Conservation (phyloP, 2,888 invertebrate genomes). For the Drosophila sordidula region DNA sequence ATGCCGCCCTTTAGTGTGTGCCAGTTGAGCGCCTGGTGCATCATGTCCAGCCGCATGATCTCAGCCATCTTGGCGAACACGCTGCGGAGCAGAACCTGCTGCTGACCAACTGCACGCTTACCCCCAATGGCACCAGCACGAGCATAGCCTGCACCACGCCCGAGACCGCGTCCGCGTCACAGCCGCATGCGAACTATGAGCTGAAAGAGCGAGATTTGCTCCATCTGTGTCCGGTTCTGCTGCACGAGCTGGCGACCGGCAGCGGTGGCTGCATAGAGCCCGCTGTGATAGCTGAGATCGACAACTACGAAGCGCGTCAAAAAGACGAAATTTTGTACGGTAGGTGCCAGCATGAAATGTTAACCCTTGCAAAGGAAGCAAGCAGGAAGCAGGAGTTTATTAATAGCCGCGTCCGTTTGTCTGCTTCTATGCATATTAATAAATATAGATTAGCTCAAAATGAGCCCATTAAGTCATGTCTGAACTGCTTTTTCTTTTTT, state of each 20-base stretch:
- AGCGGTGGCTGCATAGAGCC: slow-evolving; percentile 87
- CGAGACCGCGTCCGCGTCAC: slow-evolving; percentile 15
- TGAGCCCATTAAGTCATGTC: too few species aligned
- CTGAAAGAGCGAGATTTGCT: slow-evolving; percentile 78
- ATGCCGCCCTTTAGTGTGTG: slow-evolving; percentile 63
- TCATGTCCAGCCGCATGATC: slow-evolving; percentile 75
- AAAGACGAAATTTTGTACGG: slow-evolving; percentile 47
- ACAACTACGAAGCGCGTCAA: slow-evolving; percentile 49
- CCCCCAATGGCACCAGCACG: slow-evolving; percentile 41
- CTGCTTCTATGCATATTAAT: too few species aligned
- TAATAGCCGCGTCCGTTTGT: too few species aligned
- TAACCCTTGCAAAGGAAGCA: too few species aligned
- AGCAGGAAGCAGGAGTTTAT: too few species aligned
- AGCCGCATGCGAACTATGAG: slow-evolving; percentile 52
- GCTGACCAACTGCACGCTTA: slow-evolving; percentile 56
- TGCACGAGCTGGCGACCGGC: slow-evolving; percentile 88
- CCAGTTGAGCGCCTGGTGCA: slow-evolving; percentile 68
- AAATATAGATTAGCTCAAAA: too few species aligned
- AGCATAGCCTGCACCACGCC: slow-evolving; percentile 40
- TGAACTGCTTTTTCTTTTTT: too few species aligned
- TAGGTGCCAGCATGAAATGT: not conserved
- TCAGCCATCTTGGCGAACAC: slow-evolving; percentile 46
- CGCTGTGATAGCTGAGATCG: slow-evolving; percentile 70
- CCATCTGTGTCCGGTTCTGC: slow-evolving; percentile 88
- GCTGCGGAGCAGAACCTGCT: slow-evolving; percentile 25